Evolutionary conservation across 2,888 invertebrate species (phyloP), one percentile per base, ranked within the genome.

Genomic region (Patella caerulea): DNA sequence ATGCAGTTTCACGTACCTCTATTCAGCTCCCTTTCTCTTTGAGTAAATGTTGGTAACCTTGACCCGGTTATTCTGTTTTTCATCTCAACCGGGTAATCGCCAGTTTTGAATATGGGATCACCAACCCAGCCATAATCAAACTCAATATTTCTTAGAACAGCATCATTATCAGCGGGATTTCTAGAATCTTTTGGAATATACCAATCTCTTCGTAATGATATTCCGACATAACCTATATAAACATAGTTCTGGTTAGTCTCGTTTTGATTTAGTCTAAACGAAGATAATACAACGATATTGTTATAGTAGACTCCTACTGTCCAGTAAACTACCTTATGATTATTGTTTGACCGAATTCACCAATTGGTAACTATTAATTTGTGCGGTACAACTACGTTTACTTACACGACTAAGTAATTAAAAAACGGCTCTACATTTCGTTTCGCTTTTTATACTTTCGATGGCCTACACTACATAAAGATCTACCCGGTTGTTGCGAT

Each of bases 1-100:
- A 45, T 45, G 45, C 9, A 45, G 45, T 45, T 7, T 17, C 9
- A 17, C 59, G n/a, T 72, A 72, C 76, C 76, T 72, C 34, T 76
- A 52, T 59, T 72, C 7, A 72, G 24, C n/a, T 55, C 34, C 65
- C 19, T 52, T n/a, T 72, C 76, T 29, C 17, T 9, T 19, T 71
- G 54, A 4, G 52, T 75, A 55, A 75, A 75, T 15, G 53, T n/a
- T 55, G 75, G 75, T 7, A 75, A 55, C 14, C 54, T 45, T 3
- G 71, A 71, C 2, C n/a, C 15, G n/a, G 69, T 78, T 83, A 29
- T 87, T 78, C 53, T 81, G 71, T 81, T 78, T 76, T 84, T 86
- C 87, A 88, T 87, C 17, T 86, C 79, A 59, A 83, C 84, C 4
- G 86, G 85, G 71, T 87, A 95, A 91, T 95, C 94, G 7, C 90